These are phyloP conservation scores for Strongylocentrotus purpuratus DNA, from an alignment of 35 echinoderm and acorn worm genomes.

Conservation along the genomic window DNA sequence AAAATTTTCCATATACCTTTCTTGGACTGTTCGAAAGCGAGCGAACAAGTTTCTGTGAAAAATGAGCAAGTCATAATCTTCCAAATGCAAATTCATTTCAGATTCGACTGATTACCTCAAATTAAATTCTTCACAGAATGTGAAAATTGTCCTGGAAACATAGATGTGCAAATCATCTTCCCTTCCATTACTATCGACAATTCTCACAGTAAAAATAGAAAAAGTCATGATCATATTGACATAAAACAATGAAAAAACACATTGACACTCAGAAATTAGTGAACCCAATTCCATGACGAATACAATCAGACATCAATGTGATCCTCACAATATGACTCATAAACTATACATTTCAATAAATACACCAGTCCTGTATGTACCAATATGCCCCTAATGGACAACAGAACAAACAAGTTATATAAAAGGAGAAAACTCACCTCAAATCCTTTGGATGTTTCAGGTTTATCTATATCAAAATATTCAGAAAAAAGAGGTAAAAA, in stretches of 20 bases:
- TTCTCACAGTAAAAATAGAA: background rate
- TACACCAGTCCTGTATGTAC: background rate
- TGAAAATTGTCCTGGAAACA: too few species aligned
- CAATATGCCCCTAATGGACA: background rate
- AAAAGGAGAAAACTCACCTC: background rate
- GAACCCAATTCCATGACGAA: background rate
- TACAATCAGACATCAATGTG: background rate
- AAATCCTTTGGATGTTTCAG: constrained; percentile 33
- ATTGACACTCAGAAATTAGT: background rate
- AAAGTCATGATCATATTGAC: too few species aligned
- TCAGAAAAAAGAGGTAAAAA: background rate
- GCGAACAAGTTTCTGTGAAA: constrained; percentile 25
- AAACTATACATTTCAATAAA: background rate
- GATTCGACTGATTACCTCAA: too few species aligned
- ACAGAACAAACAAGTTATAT: background rate
- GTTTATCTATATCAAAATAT: constrained; percentile 3
- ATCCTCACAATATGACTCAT: background rate
- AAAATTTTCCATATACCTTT: constrained; percentile 7
- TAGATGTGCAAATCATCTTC: too few species aligned
- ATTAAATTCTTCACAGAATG: too few species aligned
- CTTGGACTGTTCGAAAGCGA: background rate
- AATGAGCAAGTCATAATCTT: background rate
- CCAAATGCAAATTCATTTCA: too few species aligned
- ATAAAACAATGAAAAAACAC: too few species aligned
- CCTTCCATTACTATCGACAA: background rate